Percentiles rank a stretch among this genome's conserved stretches.
Evolutionary conservation across 2,888 invertebrate genomes (phyloP).

Genomic region (Acronicta aceris): DNA sequence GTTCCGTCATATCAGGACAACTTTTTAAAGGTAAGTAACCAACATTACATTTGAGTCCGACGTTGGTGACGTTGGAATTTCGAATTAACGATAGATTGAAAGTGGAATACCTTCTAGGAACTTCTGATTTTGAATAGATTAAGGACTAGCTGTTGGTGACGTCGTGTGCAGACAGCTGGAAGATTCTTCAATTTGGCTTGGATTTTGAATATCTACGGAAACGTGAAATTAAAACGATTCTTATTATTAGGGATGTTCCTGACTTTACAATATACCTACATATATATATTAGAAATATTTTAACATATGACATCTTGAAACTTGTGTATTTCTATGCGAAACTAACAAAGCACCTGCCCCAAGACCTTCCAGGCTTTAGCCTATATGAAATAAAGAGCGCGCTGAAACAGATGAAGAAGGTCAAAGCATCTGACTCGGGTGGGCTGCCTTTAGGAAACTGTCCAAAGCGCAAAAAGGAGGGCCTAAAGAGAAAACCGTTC

Average conservation of each 20-base stretch:
- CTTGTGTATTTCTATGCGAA: no score
- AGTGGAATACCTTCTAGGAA: conserved; percentile 6
- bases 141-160: neutral
- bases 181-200: neutral
- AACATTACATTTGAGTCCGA: conserved; percentile 1
- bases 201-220: neutral
- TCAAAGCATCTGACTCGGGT: no score
- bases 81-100: conserved; percentile 12
- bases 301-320: no score
- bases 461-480: no score
- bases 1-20: neutral
- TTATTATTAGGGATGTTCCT: neutral
- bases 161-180: neutral
- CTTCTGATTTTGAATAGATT: conserved; percentile 8
- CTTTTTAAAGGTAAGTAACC: neutral
- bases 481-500: no score
- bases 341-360: no score
- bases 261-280: neutral
- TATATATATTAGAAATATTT: no score
- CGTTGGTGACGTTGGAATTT: conserved; percentile 10
- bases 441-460: no score
- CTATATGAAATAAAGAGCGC: no score
- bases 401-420: no score
- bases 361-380: no score
- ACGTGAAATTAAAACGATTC: neutral